Base-by-base conservation (phyloP, 1,140 invertebrate species). In the Chrysomallon squamiferum region DNA sequence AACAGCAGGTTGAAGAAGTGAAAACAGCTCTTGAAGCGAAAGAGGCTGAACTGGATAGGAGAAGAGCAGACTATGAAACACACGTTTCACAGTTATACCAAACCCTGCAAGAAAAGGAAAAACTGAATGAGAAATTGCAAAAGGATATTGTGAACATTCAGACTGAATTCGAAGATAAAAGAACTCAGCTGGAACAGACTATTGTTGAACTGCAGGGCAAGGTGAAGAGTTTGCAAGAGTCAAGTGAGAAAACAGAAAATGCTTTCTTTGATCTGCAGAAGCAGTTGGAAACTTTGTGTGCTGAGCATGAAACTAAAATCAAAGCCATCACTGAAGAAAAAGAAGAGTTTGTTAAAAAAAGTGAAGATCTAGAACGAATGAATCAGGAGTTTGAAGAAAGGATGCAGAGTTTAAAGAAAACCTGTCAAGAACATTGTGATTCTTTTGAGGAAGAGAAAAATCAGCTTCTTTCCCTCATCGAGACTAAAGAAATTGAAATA, bases 81-180 rank as follows among this genome's bases (percentile, higher is more conserved):
- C 43, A 66, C 20, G 63, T 73, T 38, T 35, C 59, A 20, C 59
- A 74, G 2, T 62, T 68, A 27, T 52, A 75, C 30, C 61, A 35
- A 27, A 25, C 20, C 13, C 41, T 70, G 20, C 30, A 65, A 20
- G 45, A 30, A 22, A 47, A 75, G 43, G 29, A 30, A 52, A 68
- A 75, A 20, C 20, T 43, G 3, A 64, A 66, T 54, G 52, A 54
- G 18, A 73, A 74, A 30, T 49, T 73, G 29, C 41, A 58, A 32
- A 73, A 71, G 38, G 71, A 77, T 29, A 30, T 70, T 15, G 68
- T 68, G 22, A 70, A 70, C 29, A 38, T 64, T 15, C 69, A 65
- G 18, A 64, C 60, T 20, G 59, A 74, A 27, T 56, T 68, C 25
- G 54, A 62, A 38, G 66, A 65, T 54, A 65, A 63, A 54, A 64